These are phyloP conservation scores for Pagrus major DNA, from an alignment of 2,113 vertebrate genomes.

Conservation along the genomic window DNA sequence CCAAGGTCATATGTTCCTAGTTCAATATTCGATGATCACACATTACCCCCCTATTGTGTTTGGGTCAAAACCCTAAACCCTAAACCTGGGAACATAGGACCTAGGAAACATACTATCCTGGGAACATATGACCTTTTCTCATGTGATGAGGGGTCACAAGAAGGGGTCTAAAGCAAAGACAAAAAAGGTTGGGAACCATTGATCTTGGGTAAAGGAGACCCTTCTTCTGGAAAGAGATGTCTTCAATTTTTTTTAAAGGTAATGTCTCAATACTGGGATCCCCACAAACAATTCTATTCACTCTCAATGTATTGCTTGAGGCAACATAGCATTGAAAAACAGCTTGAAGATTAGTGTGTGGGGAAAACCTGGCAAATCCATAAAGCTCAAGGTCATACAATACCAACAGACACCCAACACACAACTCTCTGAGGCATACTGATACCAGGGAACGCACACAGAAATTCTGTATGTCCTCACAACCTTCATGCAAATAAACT, in stretches of 20 bases:
- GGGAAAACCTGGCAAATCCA: slow-evolving; percentile 8
- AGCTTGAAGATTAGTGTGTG: slow-evolving; percentile 22
- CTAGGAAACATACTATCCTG: too few relatives aligned
- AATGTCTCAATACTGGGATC: background rate
- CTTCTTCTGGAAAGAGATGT: background rate
- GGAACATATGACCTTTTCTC: too few relatives aligned
- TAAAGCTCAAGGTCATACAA: slow-evolving; percentile 35
- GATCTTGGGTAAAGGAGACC: background rate
- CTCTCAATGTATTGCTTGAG: background rate
- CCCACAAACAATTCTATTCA: background rate
- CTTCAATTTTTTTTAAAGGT: background rate
- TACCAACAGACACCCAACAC: slow-evolving; percentile 8
- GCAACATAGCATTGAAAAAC: slow-evolving; percentile 27
- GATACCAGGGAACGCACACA: background rate
- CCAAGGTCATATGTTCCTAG: too few relatives aligned
- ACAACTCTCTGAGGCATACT: background rate
- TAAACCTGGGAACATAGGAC: too few relatives aligned
- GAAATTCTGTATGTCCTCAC: background rate
- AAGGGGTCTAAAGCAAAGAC: background rate
- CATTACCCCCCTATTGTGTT: too few relatives aligned
- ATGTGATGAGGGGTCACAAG: too few relatives aligned
- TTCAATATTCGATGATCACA: too few relatives aligned
- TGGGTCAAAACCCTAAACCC: too few relatives aligned
- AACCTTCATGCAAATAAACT: background rate
- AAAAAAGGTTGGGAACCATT: background rate